Conservation (phyloP, 2,797 vertebrate genomes). For the Syncerus caffer region DNA sequence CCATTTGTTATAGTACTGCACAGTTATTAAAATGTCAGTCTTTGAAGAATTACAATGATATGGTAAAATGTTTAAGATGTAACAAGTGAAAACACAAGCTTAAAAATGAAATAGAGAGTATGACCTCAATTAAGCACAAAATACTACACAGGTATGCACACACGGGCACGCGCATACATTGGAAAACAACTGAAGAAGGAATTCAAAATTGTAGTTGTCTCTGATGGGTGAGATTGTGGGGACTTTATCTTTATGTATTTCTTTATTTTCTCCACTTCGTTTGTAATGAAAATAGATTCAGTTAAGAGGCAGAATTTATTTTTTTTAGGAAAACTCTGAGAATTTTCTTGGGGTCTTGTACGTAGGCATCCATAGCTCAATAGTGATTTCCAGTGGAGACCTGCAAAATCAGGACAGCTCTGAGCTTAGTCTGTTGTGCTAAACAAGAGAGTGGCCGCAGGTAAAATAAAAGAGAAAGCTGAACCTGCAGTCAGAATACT, state of each 20-base stretch:
- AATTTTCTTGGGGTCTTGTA: neutral
- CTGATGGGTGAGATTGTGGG: neutral
- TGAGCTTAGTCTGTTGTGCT: neutral
- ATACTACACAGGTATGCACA: neutral
- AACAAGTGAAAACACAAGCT: slow-evolving; percentile 10
- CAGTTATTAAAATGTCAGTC: slow-evolving; percentile 30
- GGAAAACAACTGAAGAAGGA: neutral
- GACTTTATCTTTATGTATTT: neutral
- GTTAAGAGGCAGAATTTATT: neutral
- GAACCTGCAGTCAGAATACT: neutral
- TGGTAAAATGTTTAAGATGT: slow-evolving; percentile 6
- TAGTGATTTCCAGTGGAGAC: neutral
- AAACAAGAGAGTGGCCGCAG: neutral
- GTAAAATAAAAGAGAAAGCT: neutral
- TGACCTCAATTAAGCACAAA: neutral
- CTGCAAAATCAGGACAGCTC: neutral
- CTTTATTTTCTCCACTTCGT: neutral
- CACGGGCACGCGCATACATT: neutral
- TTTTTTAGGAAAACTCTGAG: neutral
- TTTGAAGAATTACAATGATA: slow-evolving; percentile 36
- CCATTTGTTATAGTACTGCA: neutral
- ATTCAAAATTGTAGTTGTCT: neutral
- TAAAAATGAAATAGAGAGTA: neutral
- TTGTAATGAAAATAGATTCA: neutral
- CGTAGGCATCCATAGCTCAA: rapidly evolving